phyloP scores from a whole-genome alignment of 2,797 vertebrate species.

The Amniataba percoides region DNA sequence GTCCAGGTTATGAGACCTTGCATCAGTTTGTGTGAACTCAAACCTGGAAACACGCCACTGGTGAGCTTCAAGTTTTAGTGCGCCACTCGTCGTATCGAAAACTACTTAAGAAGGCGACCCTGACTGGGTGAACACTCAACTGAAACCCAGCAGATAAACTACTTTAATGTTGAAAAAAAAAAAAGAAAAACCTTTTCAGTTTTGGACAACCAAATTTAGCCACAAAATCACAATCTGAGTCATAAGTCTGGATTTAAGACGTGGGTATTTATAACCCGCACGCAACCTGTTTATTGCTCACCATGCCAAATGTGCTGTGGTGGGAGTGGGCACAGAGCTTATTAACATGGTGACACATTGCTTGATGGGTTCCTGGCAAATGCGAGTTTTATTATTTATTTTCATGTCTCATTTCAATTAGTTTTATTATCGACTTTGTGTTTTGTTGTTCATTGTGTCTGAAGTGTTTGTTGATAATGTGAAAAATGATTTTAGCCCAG shows the following conservation, averaged over 20 bases:
- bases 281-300: conserved; percentile 3
- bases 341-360: conserved; percentile 25
- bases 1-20: conserved; percentile 4
- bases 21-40: not conserved
- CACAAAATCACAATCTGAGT: not conserved
- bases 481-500: not conserved
- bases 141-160: not conserved
- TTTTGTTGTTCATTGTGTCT: conserved; percentile 26
- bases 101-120: not conserved
- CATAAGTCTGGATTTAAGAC: not conserved
- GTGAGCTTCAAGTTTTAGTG: conserved; percentile 4
- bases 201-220: conserved; percentile 1
- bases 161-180: not conserved
- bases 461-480: conserved; percentile 16
- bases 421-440: conserved; percentile 11
- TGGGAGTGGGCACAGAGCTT: conserved; percentile 17
- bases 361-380: conserved; percentile 27
- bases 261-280: not conserved
- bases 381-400: conserved; percentile 26
- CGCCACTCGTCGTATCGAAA: not conserved
- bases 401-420: conserved; percentile 28
- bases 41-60: not conserved
- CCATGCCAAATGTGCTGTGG: conserved; percentile 21
- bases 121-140: not conserved
- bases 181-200: not conserved